Conservation (phyloP, 2,888 invertebrate genomes). For the Argyresthia albistria region DNA sequence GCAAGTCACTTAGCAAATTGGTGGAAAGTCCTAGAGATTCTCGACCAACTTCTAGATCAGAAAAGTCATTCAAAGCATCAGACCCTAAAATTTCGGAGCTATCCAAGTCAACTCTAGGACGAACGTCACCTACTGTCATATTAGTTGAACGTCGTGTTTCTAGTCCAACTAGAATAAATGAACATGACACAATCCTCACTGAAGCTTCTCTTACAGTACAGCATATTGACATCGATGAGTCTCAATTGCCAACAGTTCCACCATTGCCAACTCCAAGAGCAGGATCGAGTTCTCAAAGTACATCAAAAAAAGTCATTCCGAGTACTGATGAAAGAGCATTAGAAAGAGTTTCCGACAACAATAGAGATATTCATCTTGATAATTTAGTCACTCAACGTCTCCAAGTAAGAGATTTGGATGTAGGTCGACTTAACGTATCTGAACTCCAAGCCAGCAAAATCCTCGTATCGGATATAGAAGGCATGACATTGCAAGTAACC, state of each 20-base stretch:
- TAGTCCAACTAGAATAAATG: conserved; percentile 72
- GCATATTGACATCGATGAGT: conserved; percentile 72
- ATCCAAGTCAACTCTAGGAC: conserved; percentile 66
- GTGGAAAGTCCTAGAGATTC: conserved; percentile 60
- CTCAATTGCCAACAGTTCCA: conserved; percentile 53
- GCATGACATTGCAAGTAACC: conserved; percentile 78
- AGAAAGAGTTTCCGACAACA: conserved; percentile 40
- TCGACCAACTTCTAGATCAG: conserved; percentile 68
- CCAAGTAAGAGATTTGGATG: conserved; percentile 82
- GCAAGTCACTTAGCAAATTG: conserved; percentile 58
- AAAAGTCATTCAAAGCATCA: conserved; percentile 68
- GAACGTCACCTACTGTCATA: conserved; percentile 75
- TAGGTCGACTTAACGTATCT: conserved; percentile 83
- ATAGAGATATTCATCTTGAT: conserved; percentile 51
- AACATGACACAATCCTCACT: conserved; percentile 74
- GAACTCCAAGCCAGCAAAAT: conserved; percentile 86
- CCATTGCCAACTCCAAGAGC: conserved; percentile 51
- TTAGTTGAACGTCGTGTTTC: conserved; percentile 73
- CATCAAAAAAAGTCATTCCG: conserved; percentile 21
- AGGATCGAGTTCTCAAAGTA: conserved; percentile 19
- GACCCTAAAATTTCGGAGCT: conserved; percentile 70
- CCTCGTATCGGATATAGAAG: conserved; percentile 85
- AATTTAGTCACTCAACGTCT: conserved; percentile 74
- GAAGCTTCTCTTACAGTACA: conserved; percentile 78
- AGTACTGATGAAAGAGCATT: conserved; percentile 34